Conservation (phyloP, 2,797 vertebrate genomes). For the Malacoraja senta region DNA sequence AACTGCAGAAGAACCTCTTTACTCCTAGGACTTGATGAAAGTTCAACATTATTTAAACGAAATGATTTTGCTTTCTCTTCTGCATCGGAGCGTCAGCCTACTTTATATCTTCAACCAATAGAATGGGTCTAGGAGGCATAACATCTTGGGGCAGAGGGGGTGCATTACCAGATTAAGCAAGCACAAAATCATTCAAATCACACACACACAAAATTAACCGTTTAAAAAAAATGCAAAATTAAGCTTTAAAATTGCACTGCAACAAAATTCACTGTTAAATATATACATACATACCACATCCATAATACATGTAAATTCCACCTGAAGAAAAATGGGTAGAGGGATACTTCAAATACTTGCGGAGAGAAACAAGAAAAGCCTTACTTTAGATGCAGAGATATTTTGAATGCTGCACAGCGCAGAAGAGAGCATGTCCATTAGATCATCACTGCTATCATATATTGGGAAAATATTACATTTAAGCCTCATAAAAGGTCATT, state of each 20-base stretch:
- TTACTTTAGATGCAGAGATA: background rate
- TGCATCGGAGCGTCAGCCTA: background rate
- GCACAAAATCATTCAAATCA: background rate
- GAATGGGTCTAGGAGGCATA: background rate
- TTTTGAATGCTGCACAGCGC: background rate
- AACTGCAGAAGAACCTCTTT: too few species aligned
- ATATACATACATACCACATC: constrained; percentile 59
- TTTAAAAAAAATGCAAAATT: background rate
- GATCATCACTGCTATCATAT: background rate
- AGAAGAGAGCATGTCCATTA: background rate
- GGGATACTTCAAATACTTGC: background rate
- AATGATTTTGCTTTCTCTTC: background rate
- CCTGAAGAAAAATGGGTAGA: constrained; percentile 46
- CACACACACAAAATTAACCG: background rate
- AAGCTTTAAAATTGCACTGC: background rate
- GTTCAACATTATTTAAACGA: background rate
- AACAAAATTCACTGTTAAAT: background rate
- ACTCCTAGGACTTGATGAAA: background rate
- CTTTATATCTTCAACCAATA: background rate
- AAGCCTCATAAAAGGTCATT: background rate
- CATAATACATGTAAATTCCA: constrained; percentile 61
- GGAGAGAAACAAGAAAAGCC: background rate
- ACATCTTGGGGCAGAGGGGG: background rate
- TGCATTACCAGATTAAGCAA: background rate
- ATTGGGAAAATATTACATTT: background rate